These are phyloP conservation scores for Struthidea cinerea DNA, from an alignment of 2,113 vertebrate species.

Conservation along the genomic window DNA sequence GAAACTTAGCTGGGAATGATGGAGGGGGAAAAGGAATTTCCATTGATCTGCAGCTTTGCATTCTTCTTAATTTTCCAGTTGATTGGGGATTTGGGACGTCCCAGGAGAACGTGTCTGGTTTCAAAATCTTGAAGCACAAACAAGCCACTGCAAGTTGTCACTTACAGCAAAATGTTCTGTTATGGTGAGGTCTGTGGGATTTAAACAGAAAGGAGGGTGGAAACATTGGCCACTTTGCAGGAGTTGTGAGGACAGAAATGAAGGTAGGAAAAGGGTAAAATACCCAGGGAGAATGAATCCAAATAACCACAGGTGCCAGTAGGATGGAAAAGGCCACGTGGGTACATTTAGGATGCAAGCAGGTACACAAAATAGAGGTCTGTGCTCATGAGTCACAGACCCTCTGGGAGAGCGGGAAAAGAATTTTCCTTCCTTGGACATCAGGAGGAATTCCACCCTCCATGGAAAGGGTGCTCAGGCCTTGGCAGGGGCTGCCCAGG, in stretches of 20 bases:
- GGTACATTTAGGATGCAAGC: neutral
- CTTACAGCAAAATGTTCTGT: neutral
- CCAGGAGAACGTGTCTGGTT: neutral
- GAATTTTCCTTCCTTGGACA: neutral
- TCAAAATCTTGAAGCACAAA: neutral
- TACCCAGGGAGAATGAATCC: neutral
- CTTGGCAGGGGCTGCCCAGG: neutral
- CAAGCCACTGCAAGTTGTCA: neutral
- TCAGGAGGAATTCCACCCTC: accelerated
- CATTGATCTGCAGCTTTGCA: neutral
- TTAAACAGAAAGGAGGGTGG: neutral
- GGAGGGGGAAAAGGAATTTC: neutral
- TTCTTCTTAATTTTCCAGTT: neutral
- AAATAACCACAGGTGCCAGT: neutral
- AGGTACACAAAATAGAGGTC: neutral
- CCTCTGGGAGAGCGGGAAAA: neutral
- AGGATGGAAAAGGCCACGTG: neutral
- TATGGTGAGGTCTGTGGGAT: neutral
- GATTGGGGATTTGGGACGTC: neutral
- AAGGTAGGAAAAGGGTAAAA: neutral
- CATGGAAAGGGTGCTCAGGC: neutral
- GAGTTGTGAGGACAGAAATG: neutral
- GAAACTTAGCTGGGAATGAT: neutral
- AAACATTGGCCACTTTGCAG: neutral
- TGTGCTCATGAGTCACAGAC: neutral